Base-by-base conservation (phyloP, 1,140 invertebrate genomes). In the Drosophila mojavensis region DNA sequence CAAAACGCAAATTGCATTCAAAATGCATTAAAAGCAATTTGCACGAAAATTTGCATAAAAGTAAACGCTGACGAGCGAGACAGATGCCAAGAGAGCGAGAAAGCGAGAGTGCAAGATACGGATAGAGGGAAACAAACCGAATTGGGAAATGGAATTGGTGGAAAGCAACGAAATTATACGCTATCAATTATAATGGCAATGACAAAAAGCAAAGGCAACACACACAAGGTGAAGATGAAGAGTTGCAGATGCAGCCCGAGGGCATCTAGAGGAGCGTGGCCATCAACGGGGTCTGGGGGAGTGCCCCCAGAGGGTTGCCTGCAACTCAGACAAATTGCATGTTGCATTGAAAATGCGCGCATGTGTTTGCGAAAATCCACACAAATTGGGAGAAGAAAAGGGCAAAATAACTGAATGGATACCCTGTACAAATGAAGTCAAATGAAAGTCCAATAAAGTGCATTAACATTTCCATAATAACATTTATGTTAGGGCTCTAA, bases 1-100 rank as follows among this genome's bases (percentile, higher is more conserved):
- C 79, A 88, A 88, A 88, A 89, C 84, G 84, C 84, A 88, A 88
- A 88, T 88, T 88, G 84, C 84, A 88, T 89, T 88, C 85, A 84
- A 89, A 88, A 88, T 88, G 85, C 84, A 88, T 88, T 88, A 88
- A 88, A 88, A 88, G 84, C 85, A 88, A 88, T 89, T 88, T 88
- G 84, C 84, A 88, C 84, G 74, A 84, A 89, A 88, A 88, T 88
- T 88, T 88, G 75, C 84, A 88, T 88, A 78, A 88, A 84, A 88
- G 67, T 73, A 70, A 75, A 69, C 54, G 69, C 54, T 54, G 62
- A 62, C 64, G 70, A 56, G 53, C 11, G 33, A 76, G 54, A 50
- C 26, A 66, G 51, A 10, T 39, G 36, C 36, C 6, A 53, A 13
- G 43, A 11, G 11, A 48, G 53, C 33, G 6, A 24, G 17, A n/a